Evolutionary conservation across 2,888 invertebrate genomes (phyloP), one percentile per base, ranked within the genome.

Genomic region (Panopea generosa): DNA sequence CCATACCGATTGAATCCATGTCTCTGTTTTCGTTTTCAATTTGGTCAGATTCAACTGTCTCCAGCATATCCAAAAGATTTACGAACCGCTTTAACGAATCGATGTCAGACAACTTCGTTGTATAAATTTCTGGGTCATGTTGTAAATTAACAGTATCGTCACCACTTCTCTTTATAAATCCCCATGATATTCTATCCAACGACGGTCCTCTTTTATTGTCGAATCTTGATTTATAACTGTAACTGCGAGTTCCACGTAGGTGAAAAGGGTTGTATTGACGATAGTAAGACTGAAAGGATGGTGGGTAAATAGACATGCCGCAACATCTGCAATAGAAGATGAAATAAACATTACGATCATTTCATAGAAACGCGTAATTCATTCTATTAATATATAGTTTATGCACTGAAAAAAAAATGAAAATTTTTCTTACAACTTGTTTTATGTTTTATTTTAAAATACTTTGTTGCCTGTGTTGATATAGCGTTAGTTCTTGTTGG

Each of bases 131-230:
- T 33, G 6, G 6, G 11, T 7, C 4, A 4, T 33, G 33, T 11
- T 33, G 33, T 4, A 11, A 0, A 40, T 38, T 22, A n/a, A 33
- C 16, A 4, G 24, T n/a, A 24, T 22, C 53, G 4, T 59, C 49
- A 16, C 56, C 55, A 24, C 43, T 40, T 22, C 75, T 38, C 22
- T 75, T 75, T 9, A 75, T 69, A 4, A 75, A 61, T 3, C 75
- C 75, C 60, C 59, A 65, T 24, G 69, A 69, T 6, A 75, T 60
- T 43, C 75, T 45, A 27, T 75, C 75, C 3, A 75, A 53, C 9
- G 24, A 47, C 20, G 65, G 56, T 33, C 75, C 29, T 56, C 66
- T 65, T 29, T 53, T 59, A 14, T 52, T 33, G 18, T 50, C 40
- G 29, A 24, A 52, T 14, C 62, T 50, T 27, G 50, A 22, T 49